Conservation (phyloP, 2,797 vertebrate species). For the Leontopithecus rosalia region DNA sequence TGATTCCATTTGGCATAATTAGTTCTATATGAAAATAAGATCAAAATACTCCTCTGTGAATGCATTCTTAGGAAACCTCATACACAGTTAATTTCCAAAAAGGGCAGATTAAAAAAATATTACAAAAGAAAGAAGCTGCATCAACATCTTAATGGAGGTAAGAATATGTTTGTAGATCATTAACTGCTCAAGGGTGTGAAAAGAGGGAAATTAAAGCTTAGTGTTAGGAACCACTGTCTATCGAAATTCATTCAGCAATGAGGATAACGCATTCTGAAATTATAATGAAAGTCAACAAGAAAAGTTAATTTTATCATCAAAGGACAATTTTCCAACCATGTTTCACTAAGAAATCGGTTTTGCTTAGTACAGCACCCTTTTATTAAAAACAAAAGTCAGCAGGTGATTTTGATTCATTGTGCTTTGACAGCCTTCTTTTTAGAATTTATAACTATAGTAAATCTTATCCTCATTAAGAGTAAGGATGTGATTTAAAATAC, state of each 20-base stretch:
- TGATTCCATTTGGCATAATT: background rate
- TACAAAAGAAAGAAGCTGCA: background rate
- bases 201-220: background rate
- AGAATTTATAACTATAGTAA: background rate
- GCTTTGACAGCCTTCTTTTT: background rate
- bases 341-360: background rate
- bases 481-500: background rate
- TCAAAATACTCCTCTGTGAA: background rate
- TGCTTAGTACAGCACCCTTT: background rate
- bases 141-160: background rate
- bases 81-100: background rate
- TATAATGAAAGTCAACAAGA: background rate
- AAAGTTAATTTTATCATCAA: slow-evolving; percentile 29
- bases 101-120: background rate
- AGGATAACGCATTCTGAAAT: background rate
- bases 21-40: background rate
- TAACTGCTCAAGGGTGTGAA: background rate
- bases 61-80: background rate
- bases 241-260: background rate
- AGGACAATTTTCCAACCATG: background rate
- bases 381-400: background rate
- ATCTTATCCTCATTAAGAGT: background rate
- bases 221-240: background rate
- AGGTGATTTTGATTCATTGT: background rate
- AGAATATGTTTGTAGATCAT: background rate